Evolutionary conservation across 2,888 invertebrate genomes (phyloP).

Genomic region (Lutraria lutraria): DNA sequence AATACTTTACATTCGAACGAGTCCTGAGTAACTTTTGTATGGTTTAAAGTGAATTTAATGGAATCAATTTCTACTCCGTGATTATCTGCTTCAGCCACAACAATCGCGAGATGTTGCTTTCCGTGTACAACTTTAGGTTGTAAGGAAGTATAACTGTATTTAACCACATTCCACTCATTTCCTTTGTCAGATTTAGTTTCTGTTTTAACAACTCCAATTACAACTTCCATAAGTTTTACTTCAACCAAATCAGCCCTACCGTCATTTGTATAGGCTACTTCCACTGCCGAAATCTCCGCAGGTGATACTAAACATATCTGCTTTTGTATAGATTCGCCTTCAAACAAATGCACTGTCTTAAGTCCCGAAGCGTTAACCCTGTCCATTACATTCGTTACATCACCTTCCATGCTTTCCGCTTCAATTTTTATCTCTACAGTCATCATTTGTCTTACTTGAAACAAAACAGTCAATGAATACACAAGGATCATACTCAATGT

Average conservation of each 20-base stretch:
- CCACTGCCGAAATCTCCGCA: conserved; percentile 49
- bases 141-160: conserved; percentile 35
- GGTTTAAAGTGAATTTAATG: conserved; percentile 61
- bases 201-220: conserved; percentile 54
- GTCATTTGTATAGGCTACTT: conserved; percentile 72
- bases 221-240: conserved; percentile 60
- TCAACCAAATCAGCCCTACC: conserved; percentile 64
- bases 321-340: conserved; percentile 47
- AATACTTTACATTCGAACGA: conserved; percentile 71
- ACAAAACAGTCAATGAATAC: too few relatives aligned
- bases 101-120: conserved; percentile 62
- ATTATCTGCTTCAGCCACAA: conserved; percentile 60
- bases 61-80: conserved; percentile 77
- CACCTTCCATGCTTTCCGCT: too few relatives aligned
- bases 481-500: too few relatives aligned
- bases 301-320: conserved; percentile 69
- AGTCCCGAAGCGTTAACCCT: conserved; percentile 54
- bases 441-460: too few relatives aligned
- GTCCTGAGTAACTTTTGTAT: conserved; percentile 40
- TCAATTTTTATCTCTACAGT: too few relatives aligned
- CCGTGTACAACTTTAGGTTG: conserved; percentile 34
- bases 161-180: conserved; percentile 64
- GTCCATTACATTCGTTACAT: too few relatives aligned
- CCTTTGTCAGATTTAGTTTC: conserved; percentile 44
- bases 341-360: conserved; percentile 60